phyloP scores from a whole-genome alignment of 64 coral and sea anemone species.

The Catalaphyllia jardinei region DNA sequence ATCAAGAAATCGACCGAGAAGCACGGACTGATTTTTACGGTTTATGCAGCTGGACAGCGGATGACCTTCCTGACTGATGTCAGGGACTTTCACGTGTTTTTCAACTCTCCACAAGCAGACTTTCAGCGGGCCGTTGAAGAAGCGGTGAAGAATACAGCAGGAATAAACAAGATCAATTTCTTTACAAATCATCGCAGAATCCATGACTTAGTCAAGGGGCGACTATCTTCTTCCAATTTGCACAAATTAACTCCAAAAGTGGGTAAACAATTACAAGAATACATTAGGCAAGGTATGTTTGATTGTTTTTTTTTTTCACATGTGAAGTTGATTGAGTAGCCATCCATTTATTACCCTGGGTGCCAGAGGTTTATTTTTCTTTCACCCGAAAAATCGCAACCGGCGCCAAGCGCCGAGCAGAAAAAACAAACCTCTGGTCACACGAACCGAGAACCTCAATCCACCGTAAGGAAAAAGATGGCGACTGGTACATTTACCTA shows the following conservation, averaged over 20 bases:
- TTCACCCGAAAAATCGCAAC: too few relatives aligned
- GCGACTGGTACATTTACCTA: too few relatives aligned
- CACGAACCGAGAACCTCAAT: too few relatives aligned
- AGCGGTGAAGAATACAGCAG: slow-evolving; percentile 44
- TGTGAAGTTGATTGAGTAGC: too few relatives aligned
- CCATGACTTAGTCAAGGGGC: slow-evolving; percentile 57
- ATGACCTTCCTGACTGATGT: slow-evolving; percentile 65
- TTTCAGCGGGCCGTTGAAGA: slow-evolving; percentile 58
- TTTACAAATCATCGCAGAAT: slow-evolving; percentile 56
- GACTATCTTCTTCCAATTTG: slow-evolving; percentile 37
- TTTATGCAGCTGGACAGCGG: slow-evolving; percentile 39
- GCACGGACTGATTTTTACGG: too few relatives aligned
- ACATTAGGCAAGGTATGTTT: slow-evolving; percentile 4
- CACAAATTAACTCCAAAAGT: slow-evolving; percentile 32
- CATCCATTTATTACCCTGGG: too few relatives aligned
- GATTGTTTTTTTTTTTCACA: neutral
- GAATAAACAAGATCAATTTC: slow-evolving; percentile 42
- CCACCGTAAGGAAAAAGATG: too few relatives aligned
- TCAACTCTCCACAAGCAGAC: slow-evolving; percentile 56
- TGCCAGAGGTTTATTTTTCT: too few relatives aligned
- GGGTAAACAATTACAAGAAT: slow-evolving; percentile 21
- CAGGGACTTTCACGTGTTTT: slow-evolving; percentile 47
- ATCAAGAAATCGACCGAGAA: too few relatives aligned
- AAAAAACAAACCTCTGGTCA: too few relatives aligned
- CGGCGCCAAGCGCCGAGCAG: too few relatives aligned